Evolutionary conservation across 2,113 vertebrate species (phyloP).

Genomic region (Nothoprocta perdicaria): DNA sequence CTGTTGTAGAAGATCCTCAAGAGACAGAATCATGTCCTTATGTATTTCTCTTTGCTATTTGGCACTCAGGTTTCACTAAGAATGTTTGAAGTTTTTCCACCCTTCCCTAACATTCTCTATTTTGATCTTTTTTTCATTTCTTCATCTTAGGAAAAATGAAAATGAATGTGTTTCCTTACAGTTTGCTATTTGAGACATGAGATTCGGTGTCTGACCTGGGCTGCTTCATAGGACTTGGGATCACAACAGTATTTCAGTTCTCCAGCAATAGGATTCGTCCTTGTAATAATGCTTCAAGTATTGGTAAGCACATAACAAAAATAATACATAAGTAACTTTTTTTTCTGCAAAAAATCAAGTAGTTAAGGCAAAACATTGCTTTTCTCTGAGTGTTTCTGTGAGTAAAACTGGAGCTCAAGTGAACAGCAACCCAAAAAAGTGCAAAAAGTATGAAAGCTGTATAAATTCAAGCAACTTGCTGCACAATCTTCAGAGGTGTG

Average conservation of each 20-base stretch:
- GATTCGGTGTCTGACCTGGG: background rate
- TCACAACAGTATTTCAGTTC: background rate
- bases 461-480: background rate
- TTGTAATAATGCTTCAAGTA: background rate
- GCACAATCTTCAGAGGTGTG: background rate
- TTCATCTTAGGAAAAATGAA: background rate
- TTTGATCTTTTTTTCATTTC: background rate
- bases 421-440: background rate
- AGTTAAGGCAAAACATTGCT: background rate
- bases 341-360: background rate
- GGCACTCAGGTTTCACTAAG: background rate
- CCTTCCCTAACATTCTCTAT: background rate
- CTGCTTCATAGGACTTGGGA: background rate
- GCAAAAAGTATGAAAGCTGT: background rate
- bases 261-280: background rate
- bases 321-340: background rate
- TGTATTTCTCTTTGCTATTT: background rate
- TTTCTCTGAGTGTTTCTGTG: background rate
- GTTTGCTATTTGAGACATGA: background rate
- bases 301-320: background rate
- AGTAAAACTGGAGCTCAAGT: background rate
- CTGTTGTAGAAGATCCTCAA: background rate
- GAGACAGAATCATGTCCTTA: background rate
- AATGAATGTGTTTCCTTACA: too few relatives aligned
- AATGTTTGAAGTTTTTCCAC: background rate